Evolutionary conservation across 2,113 vertebrate genomes (phyloP), one percentile per base, ranked within the genome.

Genomic region (Rhadina sibilatrix): DNA sequence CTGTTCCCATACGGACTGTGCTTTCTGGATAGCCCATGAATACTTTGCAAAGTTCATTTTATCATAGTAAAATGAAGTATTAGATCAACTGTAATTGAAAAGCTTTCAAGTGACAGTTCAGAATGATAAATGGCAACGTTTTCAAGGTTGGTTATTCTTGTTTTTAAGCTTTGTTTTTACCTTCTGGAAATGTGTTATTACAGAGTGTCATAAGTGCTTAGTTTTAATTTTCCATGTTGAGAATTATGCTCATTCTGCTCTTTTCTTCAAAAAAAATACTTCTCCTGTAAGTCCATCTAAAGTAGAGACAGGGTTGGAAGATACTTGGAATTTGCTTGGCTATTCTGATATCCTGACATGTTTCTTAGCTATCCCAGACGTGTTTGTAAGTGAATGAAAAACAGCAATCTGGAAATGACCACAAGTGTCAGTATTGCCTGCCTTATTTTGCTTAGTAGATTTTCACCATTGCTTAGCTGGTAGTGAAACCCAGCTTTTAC

Each of bases 361-460:
- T 53, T 75, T 66, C 27, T 70, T 56, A 50, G 54, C 20, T 80
- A 20, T 65, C 24, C 6, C 40, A 52, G 46, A 22, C 15, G 24
- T 23, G n/a, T 93, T 50, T 57, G 37, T 46, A 80, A 60, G 18
- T 40, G 54, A 64, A 88, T 90, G 68, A 68, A 81, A 93, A 96
- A 80, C 10, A 94, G 89, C 90, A 93, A 79, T 97, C 93, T 97
- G 92, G 91, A 76, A 95, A 66, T 94, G 97, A 89, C 97, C 97
- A 98, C 96, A 95, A 96, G 97, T 96, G 97, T 97, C 97, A 97
- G 89, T 96, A 89, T 97, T 96, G 94, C 89, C 93, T 89, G 47
- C 52, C 65, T 95, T 93, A 95, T 91, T 96, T 92, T 96, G 86
- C 47, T 60, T 60, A 70, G 63, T 37, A 83, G 33, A 40, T 75